Evolutionary conservation across 2,888 invertebrate genomes (phyloP).

Genomic region (Subacronicta megacephala): DNA sequence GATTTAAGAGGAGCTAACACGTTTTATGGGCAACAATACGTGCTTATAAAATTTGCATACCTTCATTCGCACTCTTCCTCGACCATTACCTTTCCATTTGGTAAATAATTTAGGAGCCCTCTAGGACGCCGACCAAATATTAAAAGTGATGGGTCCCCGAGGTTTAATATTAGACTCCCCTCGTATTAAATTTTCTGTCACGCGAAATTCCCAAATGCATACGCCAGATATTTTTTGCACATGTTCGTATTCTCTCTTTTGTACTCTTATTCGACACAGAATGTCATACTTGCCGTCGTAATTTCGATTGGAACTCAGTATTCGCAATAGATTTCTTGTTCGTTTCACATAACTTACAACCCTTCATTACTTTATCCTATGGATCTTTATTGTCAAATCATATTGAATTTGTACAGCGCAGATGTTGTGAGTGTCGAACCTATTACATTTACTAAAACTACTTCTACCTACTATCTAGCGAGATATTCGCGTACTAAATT

Average conservation of each 20-base stretch:
- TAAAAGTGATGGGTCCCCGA: slow-evolving; percentile 89
- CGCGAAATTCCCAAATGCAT: slow-evolving; percentile 89
- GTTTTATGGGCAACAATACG: slow-evolving; percentile 82
- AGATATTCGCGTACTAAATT: no score
- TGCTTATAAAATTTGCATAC: slow-evolving; percentile 88
- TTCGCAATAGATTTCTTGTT: slow-evolving; percentile 52
- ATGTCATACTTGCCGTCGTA: slow-evolving; percentile 77
- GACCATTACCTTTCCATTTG: slow-evolving; percentile 89
- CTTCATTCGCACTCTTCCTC: slow-evolving; percentile 86
- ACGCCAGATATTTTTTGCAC: slow-evolving; percentile 89
- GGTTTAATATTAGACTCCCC: slow-evolving; percentile 89
- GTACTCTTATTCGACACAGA: slow-evolving; percentile 86
- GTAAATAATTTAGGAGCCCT: slow-evolving; percentile 89
- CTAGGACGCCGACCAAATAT: slow-evolving; percentile 88
- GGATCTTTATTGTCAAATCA: slow-evolving; percentile 14
- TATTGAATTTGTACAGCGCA: slow-evolving; percentile 11
- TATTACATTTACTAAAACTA: no score
- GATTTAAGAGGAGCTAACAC: slow-evolving; percentile 74
- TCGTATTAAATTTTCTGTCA: slow-evolving; percentile 89
- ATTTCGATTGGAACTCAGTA: slow-evolving; percentile 72
- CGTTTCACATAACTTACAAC: slow-evolving; percentile 39
- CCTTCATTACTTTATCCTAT: slow-evolving; percentile 22
- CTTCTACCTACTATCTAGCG: no score
- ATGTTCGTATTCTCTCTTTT: slow-evolving; percentile 87
- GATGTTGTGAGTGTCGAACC: background rate